Evolutionary conservation across 2,888 invertebrate species (phyloP).

Genomic region (Drosophila niveifrons): DNA sequence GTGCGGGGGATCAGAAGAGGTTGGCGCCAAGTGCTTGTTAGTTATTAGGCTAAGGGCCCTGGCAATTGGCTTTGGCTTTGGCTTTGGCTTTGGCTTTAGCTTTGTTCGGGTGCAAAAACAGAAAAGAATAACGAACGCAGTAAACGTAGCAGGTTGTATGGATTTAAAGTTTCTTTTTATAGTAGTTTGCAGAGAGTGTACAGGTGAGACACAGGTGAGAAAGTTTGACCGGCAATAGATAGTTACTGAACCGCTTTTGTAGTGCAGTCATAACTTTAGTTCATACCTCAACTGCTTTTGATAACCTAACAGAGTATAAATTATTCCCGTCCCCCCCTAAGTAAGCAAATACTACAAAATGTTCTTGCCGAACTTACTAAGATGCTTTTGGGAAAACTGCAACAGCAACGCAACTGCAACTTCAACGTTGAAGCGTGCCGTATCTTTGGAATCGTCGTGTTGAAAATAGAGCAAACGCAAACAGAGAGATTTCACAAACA

Average conservation of each 20-base stretch:
- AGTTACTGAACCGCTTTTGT: slow-evolving; percentile 36
- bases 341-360: slow-evolving; percentile 13
- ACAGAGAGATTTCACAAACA: slow-evolving; percentile 45
- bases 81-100: slow-evolving; percentile 48
- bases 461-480: background rate
- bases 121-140: slow-evolving; percentile 5
- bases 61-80: slow-evolving; percentile 61
- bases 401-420: background rate
- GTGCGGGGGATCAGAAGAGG: slow-evolving; percentile 16
- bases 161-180: slow-evolving; percentile 22
- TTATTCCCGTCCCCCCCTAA: slow-evolving; percentile 10
- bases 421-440: slow-evolving; percentile 48
- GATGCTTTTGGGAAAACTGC: background rate
- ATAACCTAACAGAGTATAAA: slow-evolving; percentile 25
- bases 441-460: slow-evolving; percentile 34
- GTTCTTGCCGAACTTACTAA: slow-evolving; percentile 1
- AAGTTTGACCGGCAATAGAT: slow-evolving; percentile 63
- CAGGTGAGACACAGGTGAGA: slow-evolving; percentile 31
- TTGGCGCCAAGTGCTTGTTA: slow-evolving; percentile 70
- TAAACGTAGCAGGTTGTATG: slow-evolving; percentile 26
- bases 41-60: slow-evolving; percentile 70
- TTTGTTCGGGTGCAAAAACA: background rate
- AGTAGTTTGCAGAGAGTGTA: slow-evolving; percentile 8
- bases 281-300: slow-evolving; percentile 15
- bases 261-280: slow-evolving; percentile 34